phyloP scores from a whole-genome alignment of 1,140 invertebrate species.

The Colletes latitarsis region DNA sequence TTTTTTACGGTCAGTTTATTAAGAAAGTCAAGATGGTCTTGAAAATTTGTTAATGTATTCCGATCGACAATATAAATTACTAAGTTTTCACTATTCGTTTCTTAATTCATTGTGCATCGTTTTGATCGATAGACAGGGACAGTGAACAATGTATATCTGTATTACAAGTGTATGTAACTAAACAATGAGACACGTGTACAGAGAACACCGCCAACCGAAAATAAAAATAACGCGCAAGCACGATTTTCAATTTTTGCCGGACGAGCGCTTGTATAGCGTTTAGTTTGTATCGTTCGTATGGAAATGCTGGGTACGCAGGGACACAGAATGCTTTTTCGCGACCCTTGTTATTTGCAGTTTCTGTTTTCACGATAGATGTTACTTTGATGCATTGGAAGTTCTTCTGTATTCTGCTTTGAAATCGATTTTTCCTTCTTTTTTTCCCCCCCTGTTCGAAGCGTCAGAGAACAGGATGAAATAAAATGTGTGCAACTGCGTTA shows the following conservation, averaged over 20 bases:
- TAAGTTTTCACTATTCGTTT: too few relatives aligned
- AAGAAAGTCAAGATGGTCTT: too few relatives aligned
- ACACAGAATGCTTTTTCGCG: neutral
- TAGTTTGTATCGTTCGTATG: neutral
- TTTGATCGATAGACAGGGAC: too few relatives aligned
- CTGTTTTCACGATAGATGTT: neutral
- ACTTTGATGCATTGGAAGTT: neutral
- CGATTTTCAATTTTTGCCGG: slow-evolving; percentile 7
- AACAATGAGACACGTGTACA: neutral
- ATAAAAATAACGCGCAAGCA: neutral
- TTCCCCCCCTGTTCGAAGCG: neutral
- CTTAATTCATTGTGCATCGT: too few relatives aligned
- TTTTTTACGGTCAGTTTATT: too few relatives aligned
- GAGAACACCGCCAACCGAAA: neutral
- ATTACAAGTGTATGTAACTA: neutral
- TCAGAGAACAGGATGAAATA: neutral
- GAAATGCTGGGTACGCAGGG: neutral
- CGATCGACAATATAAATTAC: too few relatives aligned
- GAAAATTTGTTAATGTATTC: too few relatives aligned
- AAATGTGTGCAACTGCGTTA: neutral
- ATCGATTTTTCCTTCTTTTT: neutral
- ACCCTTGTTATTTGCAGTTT: slow-evolving; percentile 4
- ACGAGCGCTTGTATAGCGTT: neutral
- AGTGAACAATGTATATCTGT: too few relatives aligned
- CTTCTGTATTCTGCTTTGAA: neutral